Evolutionary conservation across 2,888 invertebrate species (phyloP).

Genomic region (Eustalomyia histrio): DNA sequence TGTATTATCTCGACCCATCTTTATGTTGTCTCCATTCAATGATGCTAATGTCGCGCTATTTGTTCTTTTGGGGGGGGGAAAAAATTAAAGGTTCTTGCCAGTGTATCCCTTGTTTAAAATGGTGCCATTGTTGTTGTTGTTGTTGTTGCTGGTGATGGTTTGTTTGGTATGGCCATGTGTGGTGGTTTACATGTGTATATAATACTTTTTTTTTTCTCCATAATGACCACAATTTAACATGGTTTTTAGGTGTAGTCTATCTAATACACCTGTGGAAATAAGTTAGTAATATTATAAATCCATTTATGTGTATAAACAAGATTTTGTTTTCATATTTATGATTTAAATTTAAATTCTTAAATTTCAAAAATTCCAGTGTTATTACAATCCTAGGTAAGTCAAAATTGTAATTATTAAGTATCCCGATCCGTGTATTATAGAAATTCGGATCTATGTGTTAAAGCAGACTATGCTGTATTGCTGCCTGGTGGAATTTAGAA

Average conservation of each 20-base stretch:
- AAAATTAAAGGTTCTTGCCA: background rate
- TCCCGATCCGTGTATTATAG: no score
- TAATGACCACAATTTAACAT: slow-evolving; percentile 22
- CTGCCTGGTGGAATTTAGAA: no score
- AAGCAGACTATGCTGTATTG: no score
- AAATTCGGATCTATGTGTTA: no score
- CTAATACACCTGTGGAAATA: no score
- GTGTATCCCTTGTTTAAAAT: background rate
- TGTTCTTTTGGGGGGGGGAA: background rate
- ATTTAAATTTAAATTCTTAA: no score
- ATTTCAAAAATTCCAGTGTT: no score
- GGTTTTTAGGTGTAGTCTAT: background rate
- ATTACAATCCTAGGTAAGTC: no score
- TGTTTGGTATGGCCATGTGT: background rate
- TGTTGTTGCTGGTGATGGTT: background rate
- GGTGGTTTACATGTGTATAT: background rate
- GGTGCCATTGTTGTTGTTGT: background rate
- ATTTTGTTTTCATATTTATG: no score
- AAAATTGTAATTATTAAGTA: no score
- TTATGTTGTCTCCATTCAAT: slow-evolving; percentile 3
- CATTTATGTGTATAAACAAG: no score
- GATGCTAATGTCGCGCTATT: slow-evolving; percentile 36
- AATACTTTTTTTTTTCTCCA: background rate
- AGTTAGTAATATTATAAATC: no score
- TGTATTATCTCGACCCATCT: background rate